A percentile compares a stretch with the other conserved stretches of the same genome.
These are phyloP conservation scores for Tribolium castaneum DNA, from an alignment of 1,140 invertebrate species.

Conservation along the genomic window DNA sequence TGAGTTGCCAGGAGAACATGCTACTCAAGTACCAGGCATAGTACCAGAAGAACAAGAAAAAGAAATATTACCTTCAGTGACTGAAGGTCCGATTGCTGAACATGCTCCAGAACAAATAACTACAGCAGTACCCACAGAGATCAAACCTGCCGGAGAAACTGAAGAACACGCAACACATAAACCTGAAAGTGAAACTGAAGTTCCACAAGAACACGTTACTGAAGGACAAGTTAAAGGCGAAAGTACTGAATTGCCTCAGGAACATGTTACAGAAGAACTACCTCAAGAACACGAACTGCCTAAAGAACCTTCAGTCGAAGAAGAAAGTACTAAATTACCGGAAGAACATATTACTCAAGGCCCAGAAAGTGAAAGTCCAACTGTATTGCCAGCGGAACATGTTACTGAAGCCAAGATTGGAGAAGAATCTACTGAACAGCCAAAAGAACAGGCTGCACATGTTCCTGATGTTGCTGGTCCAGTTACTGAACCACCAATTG, in stretches of 20 bases:
- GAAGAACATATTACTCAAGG: slow-evolving; percentile 33
- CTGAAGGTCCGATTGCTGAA: too few species aligned
- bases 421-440: slow-evolving; percentile 8
- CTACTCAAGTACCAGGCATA: slow-evolving; percentile 39
- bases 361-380: not conserved
- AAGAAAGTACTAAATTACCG: slow-evolving; percentile 43
- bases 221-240: not conserved
- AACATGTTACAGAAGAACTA: too few species aligned
- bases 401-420: slow-evolving; percentile 23
- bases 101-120: too few species aligned
- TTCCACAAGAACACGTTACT: slow-evolving; percentile 43
- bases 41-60: slow-evolving; percentile 48
- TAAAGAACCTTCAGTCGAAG: slow-evolving; percentile 1
- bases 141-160: too few species aligned
- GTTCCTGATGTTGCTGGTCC: not conserved
- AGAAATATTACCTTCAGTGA: not conserved
- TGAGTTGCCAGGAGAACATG: not conserved
- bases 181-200: slow-evolving; percentile 45
- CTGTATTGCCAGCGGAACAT: not conserved
- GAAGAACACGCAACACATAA: too few species aligned
- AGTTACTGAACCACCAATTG: not conserved
- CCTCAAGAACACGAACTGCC: not conserved
- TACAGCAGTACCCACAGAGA: too few species aligned
- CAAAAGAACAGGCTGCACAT: not conserved
- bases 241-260: not conserved